phyloP scores from a whole-genome alignment of 2,797 vertebrate genomes.

The Leptoclinus maculatus region DNA sequence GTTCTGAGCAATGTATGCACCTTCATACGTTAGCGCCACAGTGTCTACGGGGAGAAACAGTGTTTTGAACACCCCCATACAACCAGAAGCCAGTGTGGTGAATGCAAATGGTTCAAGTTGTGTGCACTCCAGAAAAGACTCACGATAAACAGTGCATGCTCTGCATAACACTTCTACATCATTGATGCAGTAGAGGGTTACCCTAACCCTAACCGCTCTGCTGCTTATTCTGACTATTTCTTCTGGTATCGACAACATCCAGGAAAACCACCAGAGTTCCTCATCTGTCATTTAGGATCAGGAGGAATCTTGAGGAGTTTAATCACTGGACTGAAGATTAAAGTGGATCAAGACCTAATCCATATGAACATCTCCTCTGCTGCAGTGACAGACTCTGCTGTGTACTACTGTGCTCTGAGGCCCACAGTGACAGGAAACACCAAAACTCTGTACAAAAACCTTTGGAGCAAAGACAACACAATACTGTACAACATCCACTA shows the following conservation, averaged over 20 bases:
- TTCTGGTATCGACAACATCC: conserved; percentile 52
- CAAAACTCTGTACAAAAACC: background rate
- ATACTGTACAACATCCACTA: background rate
- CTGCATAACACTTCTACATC: too few species aligned
- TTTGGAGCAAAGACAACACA: background rate
- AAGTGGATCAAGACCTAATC: background rate
- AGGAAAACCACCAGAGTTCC: conserved; percentile 40
- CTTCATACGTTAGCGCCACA: too few species aligned
- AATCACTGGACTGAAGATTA: background rate
- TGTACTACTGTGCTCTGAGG: conserved; percentile 13
- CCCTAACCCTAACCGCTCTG: too few species aligned
- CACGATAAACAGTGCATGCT: too few species aligned
- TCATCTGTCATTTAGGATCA: background rate
- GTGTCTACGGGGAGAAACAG: too few species aligned
- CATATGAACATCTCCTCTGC: background rate
- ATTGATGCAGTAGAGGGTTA: too few species aligned
- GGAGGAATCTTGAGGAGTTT: too few species aligned
- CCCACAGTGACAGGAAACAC: conserved; percentile 23
- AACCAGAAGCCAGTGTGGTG: too few species aligned
- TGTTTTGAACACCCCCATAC: too few species aligned
- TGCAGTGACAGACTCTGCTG: background rate
- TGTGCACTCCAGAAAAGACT: too few species aligned
- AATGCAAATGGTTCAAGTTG: too few species aligned
- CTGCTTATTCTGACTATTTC: conserved; percentile 35
- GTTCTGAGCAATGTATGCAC: too few species aligned